Conservation (phyloP, 1,140 invertebrate genomes). For the Colletes gigas region DNA sequence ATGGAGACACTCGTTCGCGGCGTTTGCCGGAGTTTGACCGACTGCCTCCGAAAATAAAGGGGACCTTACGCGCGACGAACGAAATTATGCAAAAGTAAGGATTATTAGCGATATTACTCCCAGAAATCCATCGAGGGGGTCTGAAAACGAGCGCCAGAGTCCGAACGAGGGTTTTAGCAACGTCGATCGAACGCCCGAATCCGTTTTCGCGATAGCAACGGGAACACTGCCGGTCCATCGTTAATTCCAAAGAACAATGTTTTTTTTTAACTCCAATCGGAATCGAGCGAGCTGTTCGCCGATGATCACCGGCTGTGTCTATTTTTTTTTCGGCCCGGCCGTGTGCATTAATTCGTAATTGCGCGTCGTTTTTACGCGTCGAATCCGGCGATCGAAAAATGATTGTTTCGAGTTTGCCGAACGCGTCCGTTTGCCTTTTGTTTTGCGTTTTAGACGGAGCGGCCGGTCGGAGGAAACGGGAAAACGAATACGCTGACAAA, state of each 20-base stretch:
- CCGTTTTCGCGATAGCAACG: slow-evolving; percentile 39
- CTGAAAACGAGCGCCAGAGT: too few relatives aligned
- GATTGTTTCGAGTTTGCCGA: slow-evolving; percentile 70
- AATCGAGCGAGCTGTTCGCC: slow-evolving; percentile 40
- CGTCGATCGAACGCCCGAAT: slow-evolving; percentile 25
- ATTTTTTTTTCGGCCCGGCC: slow-evolving; percentile 61
- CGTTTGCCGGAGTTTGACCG: neutral
- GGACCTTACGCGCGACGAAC: too few relatives aligned
- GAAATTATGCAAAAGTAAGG: too few relatives aligned
- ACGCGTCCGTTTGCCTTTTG: slow-evolving; percentile 56
- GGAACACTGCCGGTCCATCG: slow-evolving; percentile 36
- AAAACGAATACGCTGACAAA: neutral
- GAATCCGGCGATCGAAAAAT: slow-evolving; percentile 76
- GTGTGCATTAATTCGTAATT: slow-evolving; percentile 74
- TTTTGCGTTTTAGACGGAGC: slow-evolving; percentile 62
- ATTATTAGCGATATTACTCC: too few relatives aligned
- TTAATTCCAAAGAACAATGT: slow-evolving; percentile 68
- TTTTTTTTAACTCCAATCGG: slow-evolving; percentile 65
- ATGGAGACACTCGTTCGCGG: too few relatives aligned
- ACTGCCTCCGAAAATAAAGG: neutral
- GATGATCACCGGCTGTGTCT: slow-evolving; percentile 56
- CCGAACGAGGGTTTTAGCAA: too few relatives aligned
- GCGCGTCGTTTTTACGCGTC: slow-evolving; percentile 75
- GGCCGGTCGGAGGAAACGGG: slow-evolving; percentile 7
- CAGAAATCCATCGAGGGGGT: too few relatives aligned